Evolutionary conservation across 2,797 vertebrate genomes (phyloP).

Genomic region (Clarias platycephalus): DNA sequence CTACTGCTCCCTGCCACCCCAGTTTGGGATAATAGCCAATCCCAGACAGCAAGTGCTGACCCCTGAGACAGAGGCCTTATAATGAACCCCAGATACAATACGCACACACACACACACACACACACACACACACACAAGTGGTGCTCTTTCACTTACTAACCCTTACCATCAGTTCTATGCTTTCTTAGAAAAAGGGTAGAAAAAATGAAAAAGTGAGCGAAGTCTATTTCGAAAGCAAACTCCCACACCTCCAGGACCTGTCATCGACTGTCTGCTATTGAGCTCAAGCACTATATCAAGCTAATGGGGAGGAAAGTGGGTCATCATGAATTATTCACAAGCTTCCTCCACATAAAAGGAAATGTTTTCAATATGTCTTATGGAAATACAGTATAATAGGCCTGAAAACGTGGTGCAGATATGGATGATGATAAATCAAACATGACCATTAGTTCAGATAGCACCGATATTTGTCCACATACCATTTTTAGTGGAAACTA

Average conservation of each 20-base stretch:
- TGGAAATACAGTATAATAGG: conserved; percentile 55
- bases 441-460: conserved; percentile 47
- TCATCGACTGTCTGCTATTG: conserved; percentile 73
- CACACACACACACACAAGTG: neutral
- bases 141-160: conserved; percentile 20
- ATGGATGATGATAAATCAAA: conserved; percentile 51
- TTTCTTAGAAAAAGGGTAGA: conserved; percentile 40
- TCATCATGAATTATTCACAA: conserved; percentile 79
- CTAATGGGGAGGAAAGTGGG: conserved; percentile 79
- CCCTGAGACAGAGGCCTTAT: conserved; percentile 45
- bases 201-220: conserved; percentile 28
- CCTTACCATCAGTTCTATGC: conserved; percentile 28
- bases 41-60: conserved; percentile 44
- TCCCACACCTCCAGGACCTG: conserved; percentile 63
- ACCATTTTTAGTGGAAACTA: conserved; percentile 16
- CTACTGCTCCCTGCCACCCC: conserved; percentile 37
- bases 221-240: conserved; percentile 60
- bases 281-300: conserved; percentile 76
- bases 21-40: conserved; percentile 36
- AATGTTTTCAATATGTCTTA: conserved; percentile 65
- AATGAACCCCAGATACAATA: conserved; percentile 43
- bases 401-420: conserved; percentile 45
- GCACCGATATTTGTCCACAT: neutral
- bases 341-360: conserved; percentile 74
- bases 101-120: neutral